Conservation (phyloP, 2,113 vertebrate genomes). For the Echinops telfairi region DNA sequence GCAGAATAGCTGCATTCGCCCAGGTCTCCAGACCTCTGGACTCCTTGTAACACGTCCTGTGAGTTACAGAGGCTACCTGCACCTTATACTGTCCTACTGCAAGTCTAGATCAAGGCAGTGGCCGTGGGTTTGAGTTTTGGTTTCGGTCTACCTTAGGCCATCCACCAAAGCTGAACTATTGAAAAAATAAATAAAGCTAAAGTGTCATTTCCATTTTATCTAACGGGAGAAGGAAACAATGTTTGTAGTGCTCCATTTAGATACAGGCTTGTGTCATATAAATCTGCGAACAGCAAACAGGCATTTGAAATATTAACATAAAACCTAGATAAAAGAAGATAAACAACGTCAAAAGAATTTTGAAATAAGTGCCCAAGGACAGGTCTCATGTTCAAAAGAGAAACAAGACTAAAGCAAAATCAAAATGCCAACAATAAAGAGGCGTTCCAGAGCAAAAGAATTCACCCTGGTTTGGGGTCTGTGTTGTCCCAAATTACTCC, state of each 20-base stretch:
- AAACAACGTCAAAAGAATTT: not conserved
- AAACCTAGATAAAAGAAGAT: constrained; percentile 22
- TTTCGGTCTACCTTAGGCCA: not conserved
- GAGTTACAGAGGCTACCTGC: too few relatives aligned
- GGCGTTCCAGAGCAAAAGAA: not conserved
- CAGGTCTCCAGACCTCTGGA: not conserved
- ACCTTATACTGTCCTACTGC: too few relatives aligned
- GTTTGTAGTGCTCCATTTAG: not conserved
- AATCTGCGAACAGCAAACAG: not conserved
- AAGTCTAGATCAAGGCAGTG: too few relatives aligned
- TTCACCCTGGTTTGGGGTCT: not conserved
- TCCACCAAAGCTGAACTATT: not conserved
- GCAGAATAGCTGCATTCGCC: too few relatives aligned
- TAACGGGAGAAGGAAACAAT: not conserved
- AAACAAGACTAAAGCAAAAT: not conserved
- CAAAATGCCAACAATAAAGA: constrained; percentile 2
- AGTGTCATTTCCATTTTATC: not conserved
- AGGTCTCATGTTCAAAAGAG: not conserved
- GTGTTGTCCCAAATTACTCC: constrained; percentile 16
- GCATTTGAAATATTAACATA: constrained; percentile 22
- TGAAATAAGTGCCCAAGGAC: not conserved
- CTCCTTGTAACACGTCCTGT: too few relatives aligned
- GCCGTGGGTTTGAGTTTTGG: too few relatives aligned
- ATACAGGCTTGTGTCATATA: not conserved
- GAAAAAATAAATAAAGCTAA: not conserved